Percentiles rank a stretch among this genome's conserved stretches.
phyloP scores from a whole-genome alignment of 2,888 invertebrate species.

The Pimpla rufipes region DNA sequence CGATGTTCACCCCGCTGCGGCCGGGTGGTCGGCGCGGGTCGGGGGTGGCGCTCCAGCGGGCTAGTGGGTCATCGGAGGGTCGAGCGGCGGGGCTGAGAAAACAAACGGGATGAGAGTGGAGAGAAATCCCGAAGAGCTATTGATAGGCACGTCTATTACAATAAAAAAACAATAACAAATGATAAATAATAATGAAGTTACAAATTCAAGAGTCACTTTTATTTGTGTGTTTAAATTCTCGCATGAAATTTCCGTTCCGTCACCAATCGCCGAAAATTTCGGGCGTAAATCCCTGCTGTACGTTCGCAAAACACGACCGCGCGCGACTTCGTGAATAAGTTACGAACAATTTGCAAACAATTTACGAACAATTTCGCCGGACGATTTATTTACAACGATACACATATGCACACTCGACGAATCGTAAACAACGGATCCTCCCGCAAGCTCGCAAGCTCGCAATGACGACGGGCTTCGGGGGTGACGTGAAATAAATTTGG shows the following conservation, averaged over 20 bases:
- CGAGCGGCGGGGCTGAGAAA: slow-evolving; percentile 47
- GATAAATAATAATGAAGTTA: too few species aligned
- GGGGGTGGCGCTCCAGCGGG: slow-evolving; percentile 13
- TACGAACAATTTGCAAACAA: not conserved
- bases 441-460: not conserved
- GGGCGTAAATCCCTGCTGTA: too few species aligned
- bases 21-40: not conserved
- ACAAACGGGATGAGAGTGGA: slow-evolving; percentile 39
- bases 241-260: too few species aligned
- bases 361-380: not conserved
- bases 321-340: not conserved
- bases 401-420: not conserved
- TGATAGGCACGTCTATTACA: too few species aligned
- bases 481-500: slow-evolving; percentile 41
- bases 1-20: not conserved
- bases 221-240: too few species aligned
- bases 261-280: too few species aligned
- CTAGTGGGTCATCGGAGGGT: slow-evolving; percentile 29
- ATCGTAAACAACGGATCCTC: slow-evolving; percentile 30
- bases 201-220: too few species aligned
- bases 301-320: too few species aligned
- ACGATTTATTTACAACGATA: slow-evolving; percentile 14
- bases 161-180: too few species aligned
- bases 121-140: not conserved
- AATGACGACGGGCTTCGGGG: not conserved